Percentiles rank a stretch among this genome's conserved stretches.
phyloP scores from a whole-genome alignment of 2,797 vertebrate genomes.

The Arctocebus calabarensis region DNA sequence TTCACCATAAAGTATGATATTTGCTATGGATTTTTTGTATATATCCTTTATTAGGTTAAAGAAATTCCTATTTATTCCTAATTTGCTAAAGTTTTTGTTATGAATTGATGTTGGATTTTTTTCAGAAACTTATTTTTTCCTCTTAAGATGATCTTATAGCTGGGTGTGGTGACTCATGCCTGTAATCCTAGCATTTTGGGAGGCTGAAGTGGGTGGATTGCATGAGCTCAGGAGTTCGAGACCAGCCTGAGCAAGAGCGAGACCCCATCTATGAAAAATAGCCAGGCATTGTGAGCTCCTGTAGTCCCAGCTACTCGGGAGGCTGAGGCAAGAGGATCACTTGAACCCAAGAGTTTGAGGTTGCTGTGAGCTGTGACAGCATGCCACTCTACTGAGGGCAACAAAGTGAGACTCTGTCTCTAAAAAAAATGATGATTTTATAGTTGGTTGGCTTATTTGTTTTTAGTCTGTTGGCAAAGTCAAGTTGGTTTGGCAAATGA shows the following conservation, averaged over 20 bases:
- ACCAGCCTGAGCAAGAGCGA: no score
- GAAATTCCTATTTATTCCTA: neutral
- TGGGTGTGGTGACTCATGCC: neutral
- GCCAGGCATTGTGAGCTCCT: no score
- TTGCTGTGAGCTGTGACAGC: no score
- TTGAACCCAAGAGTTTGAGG: no score
- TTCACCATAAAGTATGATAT: neutral
- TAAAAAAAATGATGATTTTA: neutral
- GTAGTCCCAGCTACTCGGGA: no score
- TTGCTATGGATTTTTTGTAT: slow-evolving; percentile 1
- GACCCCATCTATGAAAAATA: no score
- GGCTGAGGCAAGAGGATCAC: no score
- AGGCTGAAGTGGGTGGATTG: no score
- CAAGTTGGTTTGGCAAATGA: neutral
- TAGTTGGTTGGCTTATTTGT: neutral
- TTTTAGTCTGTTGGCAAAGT: slow-evolving; percentile 43
- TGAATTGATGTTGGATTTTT: neutral
- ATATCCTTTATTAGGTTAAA: slow-evolving; percentile 33
- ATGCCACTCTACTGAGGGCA: no score
- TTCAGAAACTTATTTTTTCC: neutral
- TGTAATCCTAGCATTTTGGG: no score
- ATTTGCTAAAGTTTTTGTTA: slow-evolving; percentile 42
- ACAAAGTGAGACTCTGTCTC: no score
- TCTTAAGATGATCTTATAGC: neutral
- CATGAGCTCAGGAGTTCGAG: no score